phyloP scores from a whole-genome alignment of 2,113 vertebrate genomes.

The Jaculus jaculus region DNA sequence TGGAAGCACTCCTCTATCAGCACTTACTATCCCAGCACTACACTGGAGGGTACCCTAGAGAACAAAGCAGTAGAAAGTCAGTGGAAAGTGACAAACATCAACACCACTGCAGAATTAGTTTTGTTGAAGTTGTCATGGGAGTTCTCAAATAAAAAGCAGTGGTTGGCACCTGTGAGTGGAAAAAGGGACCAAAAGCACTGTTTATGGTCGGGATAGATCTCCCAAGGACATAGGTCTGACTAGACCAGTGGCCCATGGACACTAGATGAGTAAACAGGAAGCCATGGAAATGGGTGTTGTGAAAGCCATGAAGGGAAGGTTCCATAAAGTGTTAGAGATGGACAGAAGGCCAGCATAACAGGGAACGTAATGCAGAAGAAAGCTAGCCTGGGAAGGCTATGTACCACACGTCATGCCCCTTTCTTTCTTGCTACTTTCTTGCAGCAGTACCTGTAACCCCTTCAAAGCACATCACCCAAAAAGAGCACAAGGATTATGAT shows the following conservation, averaged over 20 bases:
- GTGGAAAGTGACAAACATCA: neutral
- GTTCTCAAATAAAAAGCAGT: neutral
- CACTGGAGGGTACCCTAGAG: no score
- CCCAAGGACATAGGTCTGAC: neutral
- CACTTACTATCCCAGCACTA: no score
- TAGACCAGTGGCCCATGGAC: neutral
- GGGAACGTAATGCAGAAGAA: neutral
- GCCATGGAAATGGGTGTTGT: neutral
- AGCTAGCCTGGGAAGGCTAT: neutral
- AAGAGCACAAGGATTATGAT: neutral
- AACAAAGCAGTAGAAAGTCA: neutral
- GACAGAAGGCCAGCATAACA: neutral
- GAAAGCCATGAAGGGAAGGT: neutral
- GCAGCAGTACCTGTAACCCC: neutral
- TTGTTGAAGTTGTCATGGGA: neutral
- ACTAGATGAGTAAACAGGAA: neutral
- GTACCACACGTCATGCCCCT: neutral
- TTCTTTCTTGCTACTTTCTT: neutral
- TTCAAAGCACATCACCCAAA: neutral
- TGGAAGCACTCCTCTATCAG: no score
- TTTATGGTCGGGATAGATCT: neutral
- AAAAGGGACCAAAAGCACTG: neutral
- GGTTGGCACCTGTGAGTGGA: neutral
- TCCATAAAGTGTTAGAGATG: neutral
- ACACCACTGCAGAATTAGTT: neutral